phyloP scores from a whole-genome alignment of 2,888 invertebrate species.

The Chrysomela aeneicollis region DNA sequence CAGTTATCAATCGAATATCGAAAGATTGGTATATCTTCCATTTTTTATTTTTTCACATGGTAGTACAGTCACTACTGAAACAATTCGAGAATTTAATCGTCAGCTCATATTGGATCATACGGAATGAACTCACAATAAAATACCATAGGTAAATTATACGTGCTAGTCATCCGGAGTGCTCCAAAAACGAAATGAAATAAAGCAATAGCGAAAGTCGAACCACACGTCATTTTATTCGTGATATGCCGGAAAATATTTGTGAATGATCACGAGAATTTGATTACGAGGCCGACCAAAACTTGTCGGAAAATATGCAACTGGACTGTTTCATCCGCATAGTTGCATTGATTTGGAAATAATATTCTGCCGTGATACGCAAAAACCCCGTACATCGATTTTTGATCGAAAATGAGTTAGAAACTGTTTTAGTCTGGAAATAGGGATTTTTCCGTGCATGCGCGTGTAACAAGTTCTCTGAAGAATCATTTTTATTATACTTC shows the following conservation, averaged over 20 bases:
- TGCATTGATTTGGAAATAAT: not conserved
- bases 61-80: too few species aligned
- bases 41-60: too few species aligned
- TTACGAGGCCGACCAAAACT: slow-evolving; percentile 18
- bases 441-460: too few species aligned
- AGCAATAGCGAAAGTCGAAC: slow-evolving; percentile 19
- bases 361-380: too few species aligned
- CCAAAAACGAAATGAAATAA: slow-evolving; percentile 14
- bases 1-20: too few species aligned
- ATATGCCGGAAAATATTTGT: slow-evolving; percentile 26
- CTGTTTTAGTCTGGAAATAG: too few species aligned
- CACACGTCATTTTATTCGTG: slow-evolving; percentile 27
- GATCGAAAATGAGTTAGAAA: too few species aligned
- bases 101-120: not conserved
- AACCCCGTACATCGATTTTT: too few species aligned
- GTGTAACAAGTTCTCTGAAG: too few species aligned
- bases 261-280: slow-evolving; percentile 24
- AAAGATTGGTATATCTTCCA: too few species aligned
- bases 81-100: too few species aligned
- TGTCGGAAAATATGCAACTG: not conserved
- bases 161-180: not conserved
- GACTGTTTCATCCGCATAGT: not conserved
- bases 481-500: too few species aligned
- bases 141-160: not conserved
- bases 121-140: slow-evolving; percentile 1